Conservation (phyloP, 2,888 invertebrate species). For the Fabriciana adippe region DNA sequence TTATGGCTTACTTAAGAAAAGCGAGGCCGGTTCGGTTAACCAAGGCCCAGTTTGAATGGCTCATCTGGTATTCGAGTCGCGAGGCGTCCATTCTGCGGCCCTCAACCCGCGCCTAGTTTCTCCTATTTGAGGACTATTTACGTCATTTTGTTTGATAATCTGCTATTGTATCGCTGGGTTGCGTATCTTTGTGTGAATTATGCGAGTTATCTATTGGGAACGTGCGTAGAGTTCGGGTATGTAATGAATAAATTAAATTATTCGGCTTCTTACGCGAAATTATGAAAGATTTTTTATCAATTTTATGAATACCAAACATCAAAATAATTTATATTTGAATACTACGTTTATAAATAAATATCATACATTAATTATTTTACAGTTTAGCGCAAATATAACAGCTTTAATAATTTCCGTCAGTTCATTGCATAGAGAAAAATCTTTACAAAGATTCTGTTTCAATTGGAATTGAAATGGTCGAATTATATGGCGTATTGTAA, state of each 20-base stretch:
- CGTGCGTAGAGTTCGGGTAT: conserved; percentile 74
- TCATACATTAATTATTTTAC: no score
- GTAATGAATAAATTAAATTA: conserved; percentile 70
- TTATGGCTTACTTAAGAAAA: conserved; percentile 39
- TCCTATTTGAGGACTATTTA: conserved; percentile 75
- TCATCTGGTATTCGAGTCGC: conserved; percentile 78
- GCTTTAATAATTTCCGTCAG: conserved; percentile 73
- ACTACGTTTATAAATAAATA: no score
- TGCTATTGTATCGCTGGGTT: conserved; percentile 76
- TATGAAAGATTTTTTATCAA: conserved; percentile 39
- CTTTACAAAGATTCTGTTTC: conserved; percentile 75
- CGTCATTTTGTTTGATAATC: conserved; percentile 81
- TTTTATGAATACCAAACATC: conserved; percentile 29
- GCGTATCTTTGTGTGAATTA: conserved; percentile 75
- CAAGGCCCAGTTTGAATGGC: conserved; percentile 42
- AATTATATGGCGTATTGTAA: conserved; percentile 73
- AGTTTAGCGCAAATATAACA: conserved; percentile 22
- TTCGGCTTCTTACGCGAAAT: conserved; percentile 40
- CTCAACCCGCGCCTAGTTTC: conserved; percentile 76
- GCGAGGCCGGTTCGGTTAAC: conserved; percentile 34
- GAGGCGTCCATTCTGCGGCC: conserved; percentile 70
- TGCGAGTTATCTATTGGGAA: conserved; percentile 75
- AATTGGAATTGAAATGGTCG: conserved; percentile 78
- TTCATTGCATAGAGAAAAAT: conserved; percentile 69
- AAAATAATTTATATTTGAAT: neutral